Percentiles rank a stretch among this genome's conserved stretches.
Conservation (phyloP, 2,888 invertebrate genomes). For the Hirtodrosophila trivittata region DNA sequence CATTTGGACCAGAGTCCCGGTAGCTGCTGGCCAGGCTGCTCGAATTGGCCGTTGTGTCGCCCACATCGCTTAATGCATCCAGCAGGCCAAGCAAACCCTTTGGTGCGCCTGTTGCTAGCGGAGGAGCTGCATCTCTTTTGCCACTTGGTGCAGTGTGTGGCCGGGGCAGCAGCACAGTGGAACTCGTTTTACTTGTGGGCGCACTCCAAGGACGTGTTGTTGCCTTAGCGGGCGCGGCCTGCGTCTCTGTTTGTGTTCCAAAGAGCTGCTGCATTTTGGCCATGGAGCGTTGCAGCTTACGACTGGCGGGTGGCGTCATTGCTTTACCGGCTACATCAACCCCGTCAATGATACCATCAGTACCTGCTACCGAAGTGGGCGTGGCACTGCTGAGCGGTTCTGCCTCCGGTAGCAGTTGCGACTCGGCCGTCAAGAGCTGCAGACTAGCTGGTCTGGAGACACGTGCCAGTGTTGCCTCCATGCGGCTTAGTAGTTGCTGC, state of each 20-base stretch:
- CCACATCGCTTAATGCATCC: conserved; percentile 29
- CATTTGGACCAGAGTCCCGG: background rate
- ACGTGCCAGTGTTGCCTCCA: conserved; percentile 51
- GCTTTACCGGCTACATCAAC: background rate
- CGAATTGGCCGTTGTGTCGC: conserved; percentile 18
- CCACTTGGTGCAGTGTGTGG: conserved; percentile 63
- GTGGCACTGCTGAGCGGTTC: conserved; percentile 9
- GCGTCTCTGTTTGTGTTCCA: background rate
- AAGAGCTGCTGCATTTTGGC: conserved; percentile 77
- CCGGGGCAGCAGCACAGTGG: conserved; percentile 9
- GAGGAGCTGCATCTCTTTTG: conserved; percentile 2
- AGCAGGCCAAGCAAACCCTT: conserved; percentile 7
- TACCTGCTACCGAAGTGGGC: conserved; percentile 3
- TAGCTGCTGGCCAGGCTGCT: conserved; percentile 30
- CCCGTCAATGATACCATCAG: background rate
- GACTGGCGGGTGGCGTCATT: conserved; percentile 32
- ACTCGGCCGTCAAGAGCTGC: conserved; percentile 30
- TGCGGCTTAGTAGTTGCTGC: conserved; percentile 35
- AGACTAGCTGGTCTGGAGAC: conserved; percentile 30
- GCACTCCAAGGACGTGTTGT: conserved; percentile 28
- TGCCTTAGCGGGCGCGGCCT: background rate
- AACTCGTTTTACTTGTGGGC: conserved; percentile 19
- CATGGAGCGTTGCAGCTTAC: conserved; percentile 73
- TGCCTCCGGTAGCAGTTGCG: conserved; percentile 5
- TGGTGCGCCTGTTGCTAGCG: background rate